Percentiles rank a stretch among this genome's conserved stretches.
These are phyloP conservation scores for Oryzias woworae DNA, from an alignment of 2,113 vertebrate species.

Conservation along the genomic window DNA sequence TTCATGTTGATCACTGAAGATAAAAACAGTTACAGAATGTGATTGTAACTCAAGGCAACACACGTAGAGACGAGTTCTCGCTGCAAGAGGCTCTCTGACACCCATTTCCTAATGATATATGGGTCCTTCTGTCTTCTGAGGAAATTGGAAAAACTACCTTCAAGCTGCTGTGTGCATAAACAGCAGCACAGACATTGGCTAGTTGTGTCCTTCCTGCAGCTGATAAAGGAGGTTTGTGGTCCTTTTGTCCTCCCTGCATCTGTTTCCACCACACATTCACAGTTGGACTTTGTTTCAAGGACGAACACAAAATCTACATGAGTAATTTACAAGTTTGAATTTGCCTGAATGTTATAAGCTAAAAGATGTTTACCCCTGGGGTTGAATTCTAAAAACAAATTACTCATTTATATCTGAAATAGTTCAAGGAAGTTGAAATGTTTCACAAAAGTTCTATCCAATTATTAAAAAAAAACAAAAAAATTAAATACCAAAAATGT, in stretches of 20 bases:
- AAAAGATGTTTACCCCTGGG: too few species aligned
- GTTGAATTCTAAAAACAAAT: too few species aligned
- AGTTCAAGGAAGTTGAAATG: too few species aligned
- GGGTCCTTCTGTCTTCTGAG: conserved; percentile 26
- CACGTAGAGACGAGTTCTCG: conserved; percentile 37
- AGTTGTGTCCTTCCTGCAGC: conserved; percentile 26
- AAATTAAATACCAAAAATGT: too few species aligned
- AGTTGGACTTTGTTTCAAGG: conserved; percentile 44
- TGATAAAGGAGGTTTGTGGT: conserved; percentile 22
- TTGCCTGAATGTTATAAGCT: too few species aligned
- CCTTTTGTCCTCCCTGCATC: conserved; percentile 25
- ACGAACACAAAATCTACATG: neutral
- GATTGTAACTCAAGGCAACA: conserved; percentile 43
- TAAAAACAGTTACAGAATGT: conserved; percentile 38
- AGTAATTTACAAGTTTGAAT: too few species aligned
- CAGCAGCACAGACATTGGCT: conserved; percentile 13
- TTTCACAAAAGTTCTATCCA: too few species aligned
- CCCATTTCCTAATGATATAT: conserved; percentile 56
- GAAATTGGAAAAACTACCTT: conserved; percentile 49
- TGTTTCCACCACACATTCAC: conserved; percentile 21
- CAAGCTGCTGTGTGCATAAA: conserved; percentile 28
- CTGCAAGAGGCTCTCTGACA: conserved; percentile 29
- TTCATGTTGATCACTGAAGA: conserved; percentile 43
- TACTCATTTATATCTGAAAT: too few species aligned
- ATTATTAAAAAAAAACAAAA: too few species aligned